Evolutionary conservation across 2,888 invertebrate species (phyloP), one percentile per base, ranked within the genome.

Genomic region (Sisyra nigra): DNA sequence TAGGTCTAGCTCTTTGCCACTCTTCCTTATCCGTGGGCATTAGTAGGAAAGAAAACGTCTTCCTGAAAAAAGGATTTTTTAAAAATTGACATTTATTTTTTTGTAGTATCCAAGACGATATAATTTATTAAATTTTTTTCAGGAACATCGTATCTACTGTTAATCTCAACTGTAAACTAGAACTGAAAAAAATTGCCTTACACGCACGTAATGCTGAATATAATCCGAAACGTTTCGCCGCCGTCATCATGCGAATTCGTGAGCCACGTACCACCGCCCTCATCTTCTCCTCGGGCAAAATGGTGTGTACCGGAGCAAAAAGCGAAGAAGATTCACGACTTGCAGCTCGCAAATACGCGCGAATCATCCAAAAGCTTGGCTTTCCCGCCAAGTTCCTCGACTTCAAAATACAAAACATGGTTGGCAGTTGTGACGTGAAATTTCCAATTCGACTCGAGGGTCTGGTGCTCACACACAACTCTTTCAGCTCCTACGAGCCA

Each of bases 181-280:
- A 98, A 58, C 68, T 98, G 47, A 96, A 97, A 58, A 91, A 88
- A 65, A 98, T 98, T 53, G 96, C 97, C 0, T 67, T 97, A 2
- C 94, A 94, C 60, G 96, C 97, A 0, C 79, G 97, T 60, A 98
- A 98, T 68, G 97, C 97, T 2, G 97, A 98, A 63, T 98, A 97
- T 59, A 98, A 98, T 63, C 97, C 97, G 7, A 97, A 97, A 65
- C 82, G 97, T 56, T 98, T 98, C 69, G 94, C 96, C 41, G 97
- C 97, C 32, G 96, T 98, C 3, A 97, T 98, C 44, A 98, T 98
- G 97, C 72, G 96, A 57, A 87, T 78, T 63, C 75, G 72, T 54
- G 96, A 86, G 62, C 86, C 86, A 1, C 68, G 94, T 64, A 97
- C 85, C 1, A 86, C 85, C 1, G 85, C 85, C 11, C 64, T 87